A percentile compares a stretch with the other conserved stretches of the same genome.
Conservation (phyloP, 2,113 vertebrate genomes). For the Hiodon alosoides region DNA sequence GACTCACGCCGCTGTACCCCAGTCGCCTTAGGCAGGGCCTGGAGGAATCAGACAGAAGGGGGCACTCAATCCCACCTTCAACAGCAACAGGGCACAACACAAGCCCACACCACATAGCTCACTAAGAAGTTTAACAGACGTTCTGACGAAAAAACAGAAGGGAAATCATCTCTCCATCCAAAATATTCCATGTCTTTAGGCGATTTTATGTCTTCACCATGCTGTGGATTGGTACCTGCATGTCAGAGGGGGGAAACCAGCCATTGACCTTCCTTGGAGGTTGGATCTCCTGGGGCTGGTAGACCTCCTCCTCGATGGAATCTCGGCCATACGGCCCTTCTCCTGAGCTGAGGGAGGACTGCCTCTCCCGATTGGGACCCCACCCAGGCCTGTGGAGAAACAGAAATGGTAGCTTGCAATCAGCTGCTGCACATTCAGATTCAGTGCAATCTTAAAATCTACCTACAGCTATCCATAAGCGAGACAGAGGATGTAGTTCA, state of each 20-base stretch:
- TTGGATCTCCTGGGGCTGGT: constrained; percentile 67
- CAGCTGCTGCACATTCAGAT: neutral
- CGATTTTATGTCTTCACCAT: too few species aligned
- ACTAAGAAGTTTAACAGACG: too few species aligned
- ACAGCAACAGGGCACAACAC: too few species aligned
- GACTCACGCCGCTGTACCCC: constrained; percentile 64
- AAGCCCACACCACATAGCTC: too few species aligned
- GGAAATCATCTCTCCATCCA: too few species aligned
- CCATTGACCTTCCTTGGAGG: constrained; percentile 70
- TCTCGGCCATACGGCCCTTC: constrained; percentile 73
- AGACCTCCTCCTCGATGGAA: constrained; percentile 64
- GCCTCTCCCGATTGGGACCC: constrained; percentile 74
- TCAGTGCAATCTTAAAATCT: neutral
- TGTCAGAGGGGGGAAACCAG: constrained; percentile 67
- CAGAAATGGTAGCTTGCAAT: neutral
- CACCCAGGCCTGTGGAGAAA: constrained; percentile 72
- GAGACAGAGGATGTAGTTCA: too few species aligned
- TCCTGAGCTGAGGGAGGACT: constrained; percentile 73
- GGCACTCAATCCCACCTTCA: too few species aligned
- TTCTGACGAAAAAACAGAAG: too few species aligned
- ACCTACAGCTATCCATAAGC: neutral
- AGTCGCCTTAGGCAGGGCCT: constrained; percentile 59
- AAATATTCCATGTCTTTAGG: too few species aligned
- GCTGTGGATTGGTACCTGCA: neutral
- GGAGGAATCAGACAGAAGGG: neutral